Percentiles rank a stretch among this genome's conserved stretches.
These are phyloP conservation scores for Podarcis cretensis DNA, from an alignment of 2,113 vertebrate genomes.

Conservation along the genomic window DNA sequence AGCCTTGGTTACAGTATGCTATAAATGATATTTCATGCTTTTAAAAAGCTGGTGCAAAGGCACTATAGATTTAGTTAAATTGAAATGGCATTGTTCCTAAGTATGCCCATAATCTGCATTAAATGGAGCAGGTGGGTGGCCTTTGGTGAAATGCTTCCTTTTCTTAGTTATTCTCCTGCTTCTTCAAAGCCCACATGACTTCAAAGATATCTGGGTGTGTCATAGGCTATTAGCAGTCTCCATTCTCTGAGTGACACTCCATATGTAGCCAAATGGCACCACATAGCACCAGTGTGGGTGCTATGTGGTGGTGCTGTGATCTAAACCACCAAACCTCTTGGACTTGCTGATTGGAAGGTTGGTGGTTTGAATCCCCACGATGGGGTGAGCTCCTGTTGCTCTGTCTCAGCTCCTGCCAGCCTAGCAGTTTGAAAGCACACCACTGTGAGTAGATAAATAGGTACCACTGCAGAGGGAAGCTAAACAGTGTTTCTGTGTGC, in stretches of 20 bases:
- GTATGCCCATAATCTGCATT: conserved; percentile 2
- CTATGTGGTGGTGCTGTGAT: no score
- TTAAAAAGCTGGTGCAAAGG: neutral
- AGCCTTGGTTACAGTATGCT: neutral
- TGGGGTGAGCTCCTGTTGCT: no score
- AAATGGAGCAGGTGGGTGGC: neutral
- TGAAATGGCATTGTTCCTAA: neutral
- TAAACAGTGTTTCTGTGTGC: no score
- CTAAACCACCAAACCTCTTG: no score
- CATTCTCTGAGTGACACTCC: neutral
- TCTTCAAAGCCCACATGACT: neutral
- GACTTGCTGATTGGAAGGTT: no score
- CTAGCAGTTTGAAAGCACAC: no score
- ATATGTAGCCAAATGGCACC: neutral
- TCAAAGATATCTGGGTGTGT: neutral
- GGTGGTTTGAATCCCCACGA: no score
- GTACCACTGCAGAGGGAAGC: no score
- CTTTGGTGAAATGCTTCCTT: neutral
- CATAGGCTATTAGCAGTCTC: neutral
- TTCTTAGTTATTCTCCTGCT: neutral
- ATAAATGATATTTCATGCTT: neutral
- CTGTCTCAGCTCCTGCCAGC: no score
- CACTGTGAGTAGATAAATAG: no score
- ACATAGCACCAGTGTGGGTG: no score
- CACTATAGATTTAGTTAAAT: neutral